Evolutionary conservation across 2,888 invertebrate species (phyloP).

Genomic region (Pollenia labialis): DNA sequence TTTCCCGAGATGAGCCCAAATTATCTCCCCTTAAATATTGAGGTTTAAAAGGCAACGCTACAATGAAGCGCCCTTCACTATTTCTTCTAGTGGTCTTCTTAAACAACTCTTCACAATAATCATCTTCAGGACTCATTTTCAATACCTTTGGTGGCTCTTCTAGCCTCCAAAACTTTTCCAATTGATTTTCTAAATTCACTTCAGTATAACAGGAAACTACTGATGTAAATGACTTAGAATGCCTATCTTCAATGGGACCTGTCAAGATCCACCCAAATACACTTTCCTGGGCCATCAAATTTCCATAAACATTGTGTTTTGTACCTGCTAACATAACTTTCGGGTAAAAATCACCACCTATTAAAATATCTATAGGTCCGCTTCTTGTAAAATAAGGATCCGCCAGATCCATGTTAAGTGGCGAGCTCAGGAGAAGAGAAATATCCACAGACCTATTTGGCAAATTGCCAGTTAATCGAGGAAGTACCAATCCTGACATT

Average conservation of each 20-base stretch:
- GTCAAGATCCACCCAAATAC: constrained; percentile 12
- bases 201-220: constrained; percentile 7
- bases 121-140: no score
- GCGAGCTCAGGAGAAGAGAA: neutral
- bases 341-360: constrained; percentile 2
- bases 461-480: neutral
- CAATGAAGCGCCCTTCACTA: no score
- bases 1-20: no score
- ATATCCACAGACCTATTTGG: neutral
- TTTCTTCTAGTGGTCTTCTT: no score
- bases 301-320: neutral
- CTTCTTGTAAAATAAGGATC: neutral
- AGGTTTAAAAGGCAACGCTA: no score
- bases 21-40: no score
- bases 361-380: constrained; percentile 5
- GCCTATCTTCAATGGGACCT: neutral
- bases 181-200: neutral
- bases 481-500: neutral
- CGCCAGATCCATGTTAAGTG: neutral
- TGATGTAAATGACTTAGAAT: neutral
- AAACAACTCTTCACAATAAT: no score
- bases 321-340: neutral
- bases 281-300: constrained; percentile 32
- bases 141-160: no score
- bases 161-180: no score